Evolutionary conservation across 2,888 invertebrate species (phyloP).

Genomic region (Ethmia dodecea): DNA sequence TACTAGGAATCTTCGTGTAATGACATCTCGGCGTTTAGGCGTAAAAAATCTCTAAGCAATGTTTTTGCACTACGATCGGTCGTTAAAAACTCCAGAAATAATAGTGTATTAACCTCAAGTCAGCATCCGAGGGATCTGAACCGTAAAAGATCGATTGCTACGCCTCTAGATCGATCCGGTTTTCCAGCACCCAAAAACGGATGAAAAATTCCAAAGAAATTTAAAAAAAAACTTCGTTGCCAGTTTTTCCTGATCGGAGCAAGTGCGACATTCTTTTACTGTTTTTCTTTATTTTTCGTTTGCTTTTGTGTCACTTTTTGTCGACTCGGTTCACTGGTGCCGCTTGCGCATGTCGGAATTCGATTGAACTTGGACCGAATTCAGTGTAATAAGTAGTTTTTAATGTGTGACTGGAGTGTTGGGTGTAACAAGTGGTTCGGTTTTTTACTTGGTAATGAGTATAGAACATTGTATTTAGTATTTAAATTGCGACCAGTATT

Average conservation of each 20-base stretch:
- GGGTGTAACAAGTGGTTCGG: conserved; percentile 6
- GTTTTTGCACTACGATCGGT: no score
- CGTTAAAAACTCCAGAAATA: no score
- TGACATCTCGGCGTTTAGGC: no score
- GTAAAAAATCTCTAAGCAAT: no score
- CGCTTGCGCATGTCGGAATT: conserved; percentile 23
- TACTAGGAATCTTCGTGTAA: no score
- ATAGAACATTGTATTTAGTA: no score
- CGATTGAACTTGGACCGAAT: conserved; percentile 56
- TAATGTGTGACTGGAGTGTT: conserved; percentile 37
- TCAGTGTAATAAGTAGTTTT: conserved; percentile 42
- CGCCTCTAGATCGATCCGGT: conserved; percentile 41
- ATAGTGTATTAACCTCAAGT: conserved; percentile 43
- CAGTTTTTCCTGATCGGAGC: conserved; percentile 4
- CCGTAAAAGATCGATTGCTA: conserved; percentile 54
- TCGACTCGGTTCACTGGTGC: conserved; percentile 19
- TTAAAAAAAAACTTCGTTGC: neutral
- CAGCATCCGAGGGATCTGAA: conserved; percentile 38
- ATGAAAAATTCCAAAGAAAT: conserved; percentile 21
- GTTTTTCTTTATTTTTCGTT: neutral
- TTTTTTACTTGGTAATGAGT: conserved; percentile 8
- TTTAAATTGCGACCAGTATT: no score
- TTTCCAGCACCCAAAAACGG: conserved; percentile 38
- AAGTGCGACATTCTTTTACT: neutral
- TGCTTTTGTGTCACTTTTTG: conserved; percentile 11